Conservation (phyloP, 2,113 vertebrate species). For the Tylochromis polylepis region DNA sequence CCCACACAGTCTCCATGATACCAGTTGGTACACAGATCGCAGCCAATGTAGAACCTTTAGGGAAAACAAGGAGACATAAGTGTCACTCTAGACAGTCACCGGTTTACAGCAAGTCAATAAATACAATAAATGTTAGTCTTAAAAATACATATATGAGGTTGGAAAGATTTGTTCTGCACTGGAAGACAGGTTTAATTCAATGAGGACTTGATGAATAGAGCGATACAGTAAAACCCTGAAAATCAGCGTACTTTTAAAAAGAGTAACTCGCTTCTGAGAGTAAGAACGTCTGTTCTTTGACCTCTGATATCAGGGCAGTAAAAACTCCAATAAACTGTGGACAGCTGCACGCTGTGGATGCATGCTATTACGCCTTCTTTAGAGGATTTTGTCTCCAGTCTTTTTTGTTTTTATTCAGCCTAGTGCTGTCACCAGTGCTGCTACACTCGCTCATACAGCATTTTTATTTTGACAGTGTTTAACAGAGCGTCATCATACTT, state of each 20-base stretch:
- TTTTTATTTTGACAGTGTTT: background rate
- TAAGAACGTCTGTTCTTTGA: background rate
- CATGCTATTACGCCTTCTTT: background rate
- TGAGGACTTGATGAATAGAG: background rate
- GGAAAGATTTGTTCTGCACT: background rate
- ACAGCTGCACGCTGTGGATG: background rate
- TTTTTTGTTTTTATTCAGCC: background rate
- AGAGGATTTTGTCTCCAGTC: background rate
- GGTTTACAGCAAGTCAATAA: background rate
- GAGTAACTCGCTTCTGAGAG: background rate
- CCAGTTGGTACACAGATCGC: constrained; percentile 99
- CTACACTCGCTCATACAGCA: background rate
- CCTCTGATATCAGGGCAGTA: background rate
- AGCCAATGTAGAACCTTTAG: constrained; percentile 98
- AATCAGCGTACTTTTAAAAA: background rate
- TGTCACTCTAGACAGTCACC: background rate
- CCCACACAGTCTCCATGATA: constrained; percentile 99
- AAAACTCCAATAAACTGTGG: background rate
- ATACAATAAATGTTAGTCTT: background rate
- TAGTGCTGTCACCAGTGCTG: background rate
- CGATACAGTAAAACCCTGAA: background rate
- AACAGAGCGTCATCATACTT: constrained; percentile 79
- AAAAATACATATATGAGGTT: background rate
- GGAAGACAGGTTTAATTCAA: background rate
- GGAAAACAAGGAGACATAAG: background rate